Base-by-base conservation (phyloP, 2,113 vertebrate species). In the Maccullochella peelii region DNA sequence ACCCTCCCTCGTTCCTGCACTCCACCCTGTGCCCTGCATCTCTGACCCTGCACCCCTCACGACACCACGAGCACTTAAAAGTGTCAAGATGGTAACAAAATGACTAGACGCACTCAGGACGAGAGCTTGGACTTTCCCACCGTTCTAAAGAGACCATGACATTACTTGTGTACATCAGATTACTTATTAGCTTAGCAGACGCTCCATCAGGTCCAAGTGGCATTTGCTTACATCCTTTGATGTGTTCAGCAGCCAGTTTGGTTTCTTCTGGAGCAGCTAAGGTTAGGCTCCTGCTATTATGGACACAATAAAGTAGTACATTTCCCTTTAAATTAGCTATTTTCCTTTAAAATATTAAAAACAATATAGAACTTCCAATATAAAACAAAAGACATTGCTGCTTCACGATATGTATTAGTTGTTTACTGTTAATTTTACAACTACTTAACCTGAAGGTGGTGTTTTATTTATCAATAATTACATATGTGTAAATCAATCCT, bases 141-240 rank as follows among this genome's bases (percentile, higher is more conserved):
- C 83, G 58, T 58, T 87, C 89, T 89, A 89, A 91, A 85, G 86
- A 87, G 73, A 89, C 82, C 72, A 36, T 85, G 83, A 86, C 90
- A 90, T 93, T 91, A 84, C 79, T 81, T 49, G 40, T 88, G 85
- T 80, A 91, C 88, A 91, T 93, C 88, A 86, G 59, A 89, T 92
- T 93, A 92, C 92, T 92, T 91, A 93, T 91, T 90, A 93, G 77
- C 66, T 92, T 87, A 94, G 84, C 89, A 93, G 93, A 90, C 88
- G 79, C 80, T 57, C 40, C 76, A 11, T 73, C 68, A 15, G 54
- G 36, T 92, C 88, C 89, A 91, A 86, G 85, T 82, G 82, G 71
- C 70, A 52, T 92, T 86, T 83, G 61, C 90, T 91, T 86, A 88
- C 92, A 90, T 66, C 66, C 73, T 86, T 88, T 71, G 86, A 89